These are phyloP conservation scores for Dryobotodes eremita DNA, from an alignment of 2,888 invertebrate genomes.

Conservation along the genomic window DNA sequence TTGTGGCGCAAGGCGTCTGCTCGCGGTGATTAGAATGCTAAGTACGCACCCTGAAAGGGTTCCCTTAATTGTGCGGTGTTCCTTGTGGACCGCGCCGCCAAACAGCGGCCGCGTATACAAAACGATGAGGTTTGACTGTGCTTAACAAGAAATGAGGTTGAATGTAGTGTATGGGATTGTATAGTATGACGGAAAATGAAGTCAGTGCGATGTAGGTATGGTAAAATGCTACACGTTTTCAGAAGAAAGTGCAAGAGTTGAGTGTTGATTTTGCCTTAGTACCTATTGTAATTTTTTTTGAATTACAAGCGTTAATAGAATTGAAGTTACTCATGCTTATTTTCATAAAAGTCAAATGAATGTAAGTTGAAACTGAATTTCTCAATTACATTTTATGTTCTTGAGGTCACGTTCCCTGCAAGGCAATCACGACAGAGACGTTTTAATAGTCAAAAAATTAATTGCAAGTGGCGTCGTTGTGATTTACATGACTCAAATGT, in stretches of 20 bases:
- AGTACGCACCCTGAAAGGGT: slow-evolving; percentile 84
- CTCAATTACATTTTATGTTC: slow-evolving; percentile 53
- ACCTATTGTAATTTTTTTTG: too few relatives aligned
- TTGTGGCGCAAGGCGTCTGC: slow-evolving; percentile 83
- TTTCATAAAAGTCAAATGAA: neutral
- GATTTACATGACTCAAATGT: slow-evolving; percentile 87
- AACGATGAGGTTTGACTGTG: slow-evolving; percentile 58
- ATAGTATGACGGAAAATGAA: neutral
- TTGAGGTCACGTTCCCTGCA: slow-evolving; percentile 60
- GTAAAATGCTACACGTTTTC: neutral
- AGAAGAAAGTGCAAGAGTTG: neutral
- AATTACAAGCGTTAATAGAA: neutral
- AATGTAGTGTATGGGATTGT: slow-evolving; percentile 17
- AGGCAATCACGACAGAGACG: slow-evolving; percentile 74
- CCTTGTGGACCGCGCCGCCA: slow-evolving; percentile 79
- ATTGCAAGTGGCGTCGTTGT: slow-evolving; percentile 86
- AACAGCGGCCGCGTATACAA: slow-evolving; percentile 68
- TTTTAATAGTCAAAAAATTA: slow-evolving; percentile 85
- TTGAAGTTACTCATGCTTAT: neutral
- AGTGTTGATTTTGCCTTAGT: neutral
- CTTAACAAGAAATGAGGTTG: slow-evolving; percentile 41
- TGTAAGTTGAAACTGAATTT: slow-evolving; percentile 8
- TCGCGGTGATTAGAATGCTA: slow-evolving; percentile 88
- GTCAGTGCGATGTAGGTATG: neutral
- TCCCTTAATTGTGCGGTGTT: slow-evolving; percentile 85